Base-by-base conservation (phyloP, 2,113 vertebrate genomes). In the Cololabis saira region DNA sequence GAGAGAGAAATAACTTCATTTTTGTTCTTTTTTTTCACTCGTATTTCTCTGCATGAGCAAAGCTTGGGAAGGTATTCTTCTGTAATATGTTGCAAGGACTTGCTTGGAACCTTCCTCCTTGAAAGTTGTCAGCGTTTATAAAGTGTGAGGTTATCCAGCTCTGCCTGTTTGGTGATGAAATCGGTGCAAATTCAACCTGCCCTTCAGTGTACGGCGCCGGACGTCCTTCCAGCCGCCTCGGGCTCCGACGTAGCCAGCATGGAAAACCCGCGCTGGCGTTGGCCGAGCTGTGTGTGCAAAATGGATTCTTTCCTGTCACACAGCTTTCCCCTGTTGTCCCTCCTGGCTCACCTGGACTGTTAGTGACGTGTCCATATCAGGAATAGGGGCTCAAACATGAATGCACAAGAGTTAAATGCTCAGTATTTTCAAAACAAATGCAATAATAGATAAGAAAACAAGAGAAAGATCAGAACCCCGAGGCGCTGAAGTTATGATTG, bases 11-110 rank as follows among this genome's bases (percentile, higher is more conserved):
- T 54, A 1, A 5, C 51, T 60, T 43, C 22, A 71, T 50, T 66
- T 30, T 81, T 79, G 76, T 68, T 42, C 14, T 3, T 60, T 33
- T 66, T 14, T 66, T 52, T 40, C 19, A 21, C 24, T 65, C 50
- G 53, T 18, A 13, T 47, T 22, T 22, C 33, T 9, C 33, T 37
- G 33, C 33, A 48, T 44, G 57, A 74, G 24, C 48, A 68, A 71
- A 27, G 19, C 63, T 58, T 41, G 24, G 41, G 49, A 42, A 42
- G 19, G 21, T 54, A 1, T 47, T 81, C 37, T 73, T 27, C 22
- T 45, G 52, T 18, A 30, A 42, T 52, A 37, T 30, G 42, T 50
- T 53, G 17, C 41, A 71, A 42, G 24, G 54, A 16, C n/a, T 47
- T 17, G 16, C 43, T 22, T 48, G 5, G 11, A 13, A 48, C 6